Evolutionary conservation across 2,113 vertebrate species (phyloP).

Genomic region (Opisthocomus hoazin): DNA sequence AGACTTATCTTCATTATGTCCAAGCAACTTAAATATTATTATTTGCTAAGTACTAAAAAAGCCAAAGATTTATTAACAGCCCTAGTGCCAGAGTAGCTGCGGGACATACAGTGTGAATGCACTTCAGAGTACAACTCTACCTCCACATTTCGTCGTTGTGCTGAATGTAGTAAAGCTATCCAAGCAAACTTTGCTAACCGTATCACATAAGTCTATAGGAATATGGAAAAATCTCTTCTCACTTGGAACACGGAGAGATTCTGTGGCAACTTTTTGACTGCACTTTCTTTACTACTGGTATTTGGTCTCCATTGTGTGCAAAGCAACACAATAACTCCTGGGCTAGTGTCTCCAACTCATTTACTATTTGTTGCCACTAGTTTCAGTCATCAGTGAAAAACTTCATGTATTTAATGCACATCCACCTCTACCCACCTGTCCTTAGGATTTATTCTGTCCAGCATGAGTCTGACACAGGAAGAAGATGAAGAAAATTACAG

Average conservation of each 20-base stretch:
- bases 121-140: not conserved
- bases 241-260: not conserved
- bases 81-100: not conserved
- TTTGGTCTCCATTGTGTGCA: not conserved
- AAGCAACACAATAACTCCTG: not conserved
- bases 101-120: not conserved
- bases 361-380: not conserved
- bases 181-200: not conserved
- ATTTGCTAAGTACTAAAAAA: not conserved
- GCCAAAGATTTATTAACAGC: not conserved
- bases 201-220: not conserved
- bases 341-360: not conserved
- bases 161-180: not conserved
- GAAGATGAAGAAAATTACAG: not conserved
- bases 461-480: not conserved
- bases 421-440: not conserved
- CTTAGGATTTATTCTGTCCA: not conserved
- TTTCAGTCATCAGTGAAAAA: not conserved
- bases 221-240: not conserved
- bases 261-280: not conserved
- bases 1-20: constrained; percentile 29
- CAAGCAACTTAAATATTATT: constrained; percentile 19
- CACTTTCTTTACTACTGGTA: not conserved
- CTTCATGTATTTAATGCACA: not conserved
- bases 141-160: not conserved